Evolutionary conservation across 2,888 invertebrate genomes (phyloP), one percentile per base, ranked within the genome.

Genomic region (Scrobipalpa atriplicella): DNA sequence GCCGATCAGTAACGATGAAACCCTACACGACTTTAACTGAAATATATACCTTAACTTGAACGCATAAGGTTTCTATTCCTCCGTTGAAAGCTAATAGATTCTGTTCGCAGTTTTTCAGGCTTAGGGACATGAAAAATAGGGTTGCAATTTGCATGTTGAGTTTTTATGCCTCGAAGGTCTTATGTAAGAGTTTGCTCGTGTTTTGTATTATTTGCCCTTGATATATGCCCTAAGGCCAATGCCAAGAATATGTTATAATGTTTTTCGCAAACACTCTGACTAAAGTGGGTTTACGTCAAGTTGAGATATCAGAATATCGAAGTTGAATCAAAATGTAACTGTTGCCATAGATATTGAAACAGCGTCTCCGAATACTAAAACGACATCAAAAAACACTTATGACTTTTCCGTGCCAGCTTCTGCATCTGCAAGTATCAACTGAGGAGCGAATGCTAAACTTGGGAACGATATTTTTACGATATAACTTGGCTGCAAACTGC

Each of bases 221-320:
- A 84, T 86, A 83, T 81, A 83, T 79, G 77, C 72, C 72, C 69
- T 70, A 67, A 75, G 77, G 61, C 73, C 75, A 69, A 72, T 76
- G 36, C 74, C 74, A 73, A 79, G 78, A 81, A 76, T 85, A 85
- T 85, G 85, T 80, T 11, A 13, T 85, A 86, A 86, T 84, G 81
- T 79, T 81, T 58, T n/a, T 16, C 8, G n/a, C 16, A 16, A 36
- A n/a, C 7, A 13, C n/a, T 21, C 1, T 13, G 13, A 21, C 0
- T 21, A 9, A 56, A 56, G 18, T 18, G 18, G 52, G 7, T 52
- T 52, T 52, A 29, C 0, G 13, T 56, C 11, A 47, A 13, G n/a
- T 54, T 21, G 11, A 10, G 8, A 18, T 29, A 54, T 10, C 0
- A 54, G 54, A 54, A 52, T 18, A 21, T 54, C 19, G 10, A 54